Evolutionary conservation across 2,113 vertebrate genomes (phyloP).

Genomic region (Poecilia latipinna): DNA sequence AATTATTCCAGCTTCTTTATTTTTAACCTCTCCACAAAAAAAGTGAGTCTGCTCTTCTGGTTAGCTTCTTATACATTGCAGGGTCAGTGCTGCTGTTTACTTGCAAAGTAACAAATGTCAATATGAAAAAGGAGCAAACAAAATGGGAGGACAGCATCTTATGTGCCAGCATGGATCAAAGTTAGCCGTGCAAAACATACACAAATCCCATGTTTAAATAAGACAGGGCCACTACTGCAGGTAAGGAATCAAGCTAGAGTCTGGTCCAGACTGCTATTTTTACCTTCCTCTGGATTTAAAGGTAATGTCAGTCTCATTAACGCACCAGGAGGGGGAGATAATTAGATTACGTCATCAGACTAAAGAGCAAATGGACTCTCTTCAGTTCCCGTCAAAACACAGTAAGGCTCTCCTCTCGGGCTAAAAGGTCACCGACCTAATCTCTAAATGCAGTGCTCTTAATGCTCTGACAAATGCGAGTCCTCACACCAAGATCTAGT

Average conservation of each 20-base stretch:
- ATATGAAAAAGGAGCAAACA: background rate
- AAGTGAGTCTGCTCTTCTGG: background rate
- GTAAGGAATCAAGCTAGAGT: conserved; percentile 1
- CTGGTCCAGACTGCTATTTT: conserved; percentile 19
- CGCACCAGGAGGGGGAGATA: conserved; percentile 43
- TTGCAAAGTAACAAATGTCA: background rate
- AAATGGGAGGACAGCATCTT: background rate
- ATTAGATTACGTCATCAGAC: conserved; percentile 35
- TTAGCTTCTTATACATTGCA: background rate
- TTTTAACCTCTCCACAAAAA: background rate
- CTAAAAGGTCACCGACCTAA: background rate
- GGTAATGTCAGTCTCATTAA: conserved; percentile 56
- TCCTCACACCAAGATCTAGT: conserved; percentile 22
- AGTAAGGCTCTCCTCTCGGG: background rate
- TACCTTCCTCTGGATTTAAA: conserved; percentile 60
- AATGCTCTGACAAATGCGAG: conserved; percentile 12
- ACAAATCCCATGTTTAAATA: background rate
- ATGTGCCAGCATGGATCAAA: conserved; percentile 21
- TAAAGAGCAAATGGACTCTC: conserved; percentile 7
- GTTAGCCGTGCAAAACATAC: conserved; percentile 1
- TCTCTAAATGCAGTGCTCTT: conserved; percentile 4
- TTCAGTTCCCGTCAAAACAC: conserved; percentile 11
- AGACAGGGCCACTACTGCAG: background rate
- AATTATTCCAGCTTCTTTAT: too few relatives aligned
- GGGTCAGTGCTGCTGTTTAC: background rate